These are phyloP conservation scores for Sitta carolinensis DNA, from an alignment of 2,797 vertebrate species.

Conservation along the genomic window DNA sequence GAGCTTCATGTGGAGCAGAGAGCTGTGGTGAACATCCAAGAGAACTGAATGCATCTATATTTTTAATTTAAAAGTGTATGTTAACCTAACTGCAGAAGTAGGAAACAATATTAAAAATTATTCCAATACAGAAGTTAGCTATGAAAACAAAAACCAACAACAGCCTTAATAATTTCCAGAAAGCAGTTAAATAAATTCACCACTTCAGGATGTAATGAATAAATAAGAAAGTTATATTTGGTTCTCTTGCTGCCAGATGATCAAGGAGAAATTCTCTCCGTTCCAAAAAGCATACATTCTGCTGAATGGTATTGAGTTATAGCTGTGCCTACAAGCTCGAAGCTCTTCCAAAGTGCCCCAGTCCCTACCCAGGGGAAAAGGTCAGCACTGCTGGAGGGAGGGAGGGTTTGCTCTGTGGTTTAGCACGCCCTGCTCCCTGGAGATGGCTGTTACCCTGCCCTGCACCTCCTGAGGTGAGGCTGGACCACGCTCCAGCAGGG, in stretches of 20 bases:
- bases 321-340: neutral
- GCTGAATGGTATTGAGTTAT: neutral
- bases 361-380: rapidly evolving
- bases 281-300: neutral
- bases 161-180: neutral
- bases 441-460: neutral
- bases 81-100: constrained; percentile 7
- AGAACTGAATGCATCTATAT: neutral
- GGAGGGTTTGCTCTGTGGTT: neutral
- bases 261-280: neutral
- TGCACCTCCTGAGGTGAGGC: neutral
- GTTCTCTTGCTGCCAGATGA: neutral
- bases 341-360: neutral
- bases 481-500: neutral
- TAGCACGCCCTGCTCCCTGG: neutral
- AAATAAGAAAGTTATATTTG: neutral
- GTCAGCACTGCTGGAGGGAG: neutral
- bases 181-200: neutral
- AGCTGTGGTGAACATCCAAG: neutral
- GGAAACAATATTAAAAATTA: neutral
- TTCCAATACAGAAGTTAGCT: neutral
- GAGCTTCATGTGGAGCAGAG: neutral
- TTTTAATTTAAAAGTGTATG: neutral
- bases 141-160: neutral
- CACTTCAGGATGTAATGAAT: neutral